Percentiles rank a stretch among this genome's conserved stretches.
Conservation (phyloP, 2,888 invertebrate genomes). For the Copidosoma aretas region DNA sequence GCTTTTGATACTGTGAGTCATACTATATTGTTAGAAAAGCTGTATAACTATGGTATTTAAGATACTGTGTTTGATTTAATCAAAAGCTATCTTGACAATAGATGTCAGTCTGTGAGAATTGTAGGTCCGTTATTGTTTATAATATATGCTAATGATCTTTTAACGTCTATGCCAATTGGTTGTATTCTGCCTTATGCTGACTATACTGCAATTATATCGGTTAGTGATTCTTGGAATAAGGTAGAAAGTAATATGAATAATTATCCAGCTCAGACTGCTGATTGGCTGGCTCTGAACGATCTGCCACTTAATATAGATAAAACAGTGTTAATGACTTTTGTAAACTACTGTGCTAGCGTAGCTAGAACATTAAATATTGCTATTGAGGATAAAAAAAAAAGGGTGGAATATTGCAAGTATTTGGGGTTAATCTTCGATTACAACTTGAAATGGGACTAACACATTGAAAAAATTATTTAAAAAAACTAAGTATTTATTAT, state of each 20-base stretch:
- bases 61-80: not conserved
- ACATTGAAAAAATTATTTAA: slow-evolving; percentile 4
- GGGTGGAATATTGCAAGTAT: no score
- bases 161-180: not conserved
- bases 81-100: not conserved
- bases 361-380: not conserved
- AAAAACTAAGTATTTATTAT: slow-evolving; percentile 12
- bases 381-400: not conserved
- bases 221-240: not conserved
- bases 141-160: not conserved
- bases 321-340: not conserved
- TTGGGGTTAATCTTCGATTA: no score
- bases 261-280: not conserved
- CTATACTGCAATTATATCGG: slow-evolving; percentile 4
- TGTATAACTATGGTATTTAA: not conserved
- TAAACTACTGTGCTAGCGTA: no score
- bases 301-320: not conserved
- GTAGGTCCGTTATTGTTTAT: not conserved
- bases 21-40: not conserved
- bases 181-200: no score
- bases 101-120: not conserved
- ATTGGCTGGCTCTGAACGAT: slow-evolving; percentile 1
- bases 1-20: no score
- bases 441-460: not conserved
- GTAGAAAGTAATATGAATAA: not conserved